These are phyloP conservation scores for chimpanzee (Pan troglodytes) DNA, from an alignment of 2,113 vertebrate genomes.

Conservation along the genomic window NHGRI_mPanTro3-v2.1_pri NC_086015.1:186089001-186089500, in stretches of 20 bases:
- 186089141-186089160: neutral
- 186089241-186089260: neutral
- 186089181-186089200: neutral
- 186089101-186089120: neutral
- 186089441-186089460: slow-evolving; percentile 44
- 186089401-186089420: slow-evolving; percentile 11
- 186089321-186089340: neutral
- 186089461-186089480: neutral
- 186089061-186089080: neutral
- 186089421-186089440: slow-evolving; percentile 34
- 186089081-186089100: neutral
- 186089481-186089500: neutral
- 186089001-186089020: neutral
- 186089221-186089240: slow-evolving; percentile 24
- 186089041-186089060: neutral
- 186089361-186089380: slow-evolving; percentile 18
- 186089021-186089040: neutral
- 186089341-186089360: neutral
- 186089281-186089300: neutral
- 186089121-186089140: slow-evolving; percentile 61
- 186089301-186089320: slow-evolving; percentile 65
- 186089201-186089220: neutral
- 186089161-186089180: neutral
- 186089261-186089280: slow-evolving; percentile 2
- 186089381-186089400: slow-evolving; percentile 15